Conservation (phyloP, 1,140 invertebrate genomes). For the Reticulitermes speratus region DNA sequence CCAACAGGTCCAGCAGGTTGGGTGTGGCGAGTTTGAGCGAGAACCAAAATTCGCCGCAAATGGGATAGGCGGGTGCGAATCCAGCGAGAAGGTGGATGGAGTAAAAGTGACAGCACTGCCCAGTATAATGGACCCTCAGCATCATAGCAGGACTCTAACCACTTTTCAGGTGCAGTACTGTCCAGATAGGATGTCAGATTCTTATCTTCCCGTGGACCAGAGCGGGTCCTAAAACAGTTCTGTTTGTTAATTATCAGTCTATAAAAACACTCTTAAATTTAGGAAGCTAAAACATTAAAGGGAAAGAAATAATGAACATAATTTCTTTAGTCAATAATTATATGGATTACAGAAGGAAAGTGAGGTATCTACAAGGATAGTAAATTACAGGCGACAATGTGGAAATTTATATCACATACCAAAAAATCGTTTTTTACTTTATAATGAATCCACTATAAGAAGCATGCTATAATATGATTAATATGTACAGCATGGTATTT, state of each 20-base stretch:
- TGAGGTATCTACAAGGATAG: no score
- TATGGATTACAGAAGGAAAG: not conserved
- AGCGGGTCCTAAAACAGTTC: constrained; percentile 64
- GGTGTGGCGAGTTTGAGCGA: constrained; percentile 73
- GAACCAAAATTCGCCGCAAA: constrained; percentile 73
- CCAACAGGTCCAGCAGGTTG: constrained; percentile 55
- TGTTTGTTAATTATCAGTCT: constrained; percentile 30
- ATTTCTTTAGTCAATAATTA: not conserved
- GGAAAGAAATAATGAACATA: not conserved
- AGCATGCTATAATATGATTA: no score
- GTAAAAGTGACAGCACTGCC: constrained; percentile 72
- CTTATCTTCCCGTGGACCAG: constrained; percentile 70
- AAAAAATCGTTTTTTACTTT: no score
- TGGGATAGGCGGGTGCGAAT: constrained; percentile 64
- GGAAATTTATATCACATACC: no score
- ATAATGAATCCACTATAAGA: no score
- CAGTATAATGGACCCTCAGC: constrained; percentile 89
- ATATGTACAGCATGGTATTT: not conserved
- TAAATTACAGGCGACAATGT: no score
- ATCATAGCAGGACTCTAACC: constrained; percentile 82
- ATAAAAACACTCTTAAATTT: not conserved
- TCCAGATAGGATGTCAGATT: constrained; percentile 68
- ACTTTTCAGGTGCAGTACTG: constrained; percentile 46
- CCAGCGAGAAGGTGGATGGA: constrained; percentile 75
- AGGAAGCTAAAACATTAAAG: no score